Evolutionary conservation across 2,888 invertebrate species (phyloP).

Genomic region (Oscheius onirici): DNA sequence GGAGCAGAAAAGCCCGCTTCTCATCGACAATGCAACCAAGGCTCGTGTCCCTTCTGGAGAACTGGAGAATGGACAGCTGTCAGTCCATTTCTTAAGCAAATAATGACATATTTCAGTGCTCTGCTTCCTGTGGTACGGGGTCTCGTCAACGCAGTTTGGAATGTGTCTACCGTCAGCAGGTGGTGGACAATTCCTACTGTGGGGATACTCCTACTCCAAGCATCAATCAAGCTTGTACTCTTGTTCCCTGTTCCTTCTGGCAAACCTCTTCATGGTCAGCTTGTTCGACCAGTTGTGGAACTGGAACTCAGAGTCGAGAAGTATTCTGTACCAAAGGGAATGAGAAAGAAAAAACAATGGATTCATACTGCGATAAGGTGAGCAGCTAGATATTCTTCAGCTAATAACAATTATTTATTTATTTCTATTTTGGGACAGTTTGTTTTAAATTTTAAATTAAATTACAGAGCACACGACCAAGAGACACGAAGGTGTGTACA

Average conservation of each 20-base stretch:
- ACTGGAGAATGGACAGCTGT: constrained; percentile 72
- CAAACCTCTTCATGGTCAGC: constrained; percentile 57
- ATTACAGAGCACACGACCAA: constrained; percentile 43
- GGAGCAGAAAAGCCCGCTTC: constrained; percentile 53
- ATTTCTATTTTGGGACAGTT: too few relatives aligned
- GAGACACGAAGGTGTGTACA: constrained; percentile 52
- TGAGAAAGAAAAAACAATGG: constrained; percentile 39
- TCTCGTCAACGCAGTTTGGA: constrained; percentile 59
- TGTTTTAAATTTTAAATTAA: too few relatives aligned
- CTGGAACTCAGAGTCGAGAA: constrained; percentile 77
- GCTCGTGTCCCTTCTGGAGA: constrained; percentile 73
- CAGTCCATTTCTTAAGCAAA: constrained; percentile 32
- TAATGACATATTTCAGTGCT: constrained; percentile 57
- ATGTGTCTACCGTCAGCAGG: constrained; percentile 66
- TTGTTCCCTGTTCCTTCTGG: constrained; percentile 65
- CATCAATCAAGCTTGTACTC: constrained; percentile 50
- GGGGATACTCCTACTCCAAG: constrained; percentile 52
- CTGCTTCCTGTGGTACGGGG: constrained; percentile 69
- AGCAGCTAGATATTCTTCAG: not conserved
- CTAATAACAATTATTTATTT: not conserved
- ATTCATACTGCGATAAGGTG: constrained; percentile 50
- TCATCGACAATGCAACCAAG: constrained; percentile 72
- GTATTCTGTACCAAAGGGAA: constrained; percentile 75
- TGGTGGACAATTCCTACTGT: constrained; percentile 68
- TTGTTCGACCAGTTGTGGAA: constrained; percentile 77